Conservation (phyloP, 2,797 vertebrate species). For the Leuciscus waleckii region DNA sequence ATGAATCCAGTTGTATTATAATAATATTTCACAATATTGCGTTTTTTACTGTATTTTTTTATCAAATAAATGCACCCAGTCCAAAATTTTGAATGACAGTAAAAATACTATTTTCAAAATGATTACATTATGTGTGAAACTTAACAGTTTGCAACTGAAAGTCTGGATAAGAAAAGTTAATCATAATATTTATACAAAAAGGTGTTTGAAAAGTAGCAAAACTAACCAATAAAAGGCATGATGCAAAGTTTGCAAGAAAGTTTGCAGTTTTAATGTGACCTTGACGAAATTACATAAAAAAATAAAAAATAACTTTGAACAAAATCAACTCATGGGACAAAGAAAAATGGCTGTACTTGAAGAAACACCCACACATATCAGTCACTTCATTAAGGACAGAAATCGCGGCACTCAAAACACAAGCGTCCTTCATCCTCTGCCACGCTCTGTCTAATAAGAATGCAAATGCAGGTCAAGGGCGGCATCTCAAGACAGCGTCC, state of each 20-base stretch:
- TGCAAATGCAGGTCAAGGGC: conserved; percentile 49
- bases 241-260: neutral
- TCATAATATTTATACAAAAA: neutral
- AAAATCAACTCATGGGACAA: neutral
- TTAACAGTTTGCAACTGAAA: neutral
- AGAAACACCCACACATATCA: conserved; percentile 13
- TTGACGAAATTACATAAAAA: neutral
- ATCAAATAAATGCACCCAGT: neutral
- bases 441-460: conserved; percentile 61
- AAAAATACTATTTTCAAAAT: neutral
- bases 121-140: neutral
- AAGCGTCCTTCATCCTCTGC: conserved; percentile 8
- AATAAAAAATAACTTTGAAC: neutral
- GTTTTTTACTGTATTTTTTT: neutral
- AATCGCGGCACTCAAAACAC: conserved; percentile 30
- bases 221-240: neutral
- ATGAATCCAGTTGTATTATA: neutral
- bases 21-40: neutral
- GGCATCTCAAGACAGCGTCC: conserved; percentile 40
- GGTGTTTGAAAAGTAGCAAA: no score
- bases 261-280: neutral
- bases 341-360: neutral
- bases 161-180: neutral
- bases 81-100: neutral
- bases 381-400: conserved; percentile 12